Percentiles rank a stretch among this genome's conserved stretches.
These are phyloP conservation scores for Glossosoma conforme DNA, from an alignment of 1,140 invertebrate species.

Conservation along the genomic window DNA sequence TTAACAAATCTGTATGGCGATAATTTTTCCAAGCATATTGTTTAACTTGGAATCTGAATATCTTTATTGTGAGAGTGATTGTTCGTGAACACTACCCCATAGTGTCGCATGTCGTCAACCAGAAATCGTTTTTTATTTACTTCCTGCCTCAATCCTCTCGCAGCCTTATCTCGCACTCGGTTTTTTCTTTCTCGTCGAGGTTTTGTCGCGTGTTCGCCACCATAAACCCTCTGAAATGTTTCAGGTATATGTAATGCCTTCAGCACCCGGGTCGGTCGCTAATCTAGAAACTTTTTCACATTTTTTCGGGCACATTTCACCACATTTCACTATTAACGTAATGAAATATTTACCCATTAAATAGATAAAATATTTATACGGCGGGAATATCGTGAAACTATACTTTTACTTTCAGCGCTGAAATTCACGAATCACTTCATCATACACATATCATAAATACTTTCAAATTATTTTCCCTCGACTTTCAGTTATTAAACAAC, in stretches of 20 bases:
- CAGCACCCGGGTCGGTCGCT: too few species aligned
- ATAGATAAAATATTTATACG: slow-evolving; percentile 13
- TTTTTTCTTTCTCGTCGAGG: background rate
- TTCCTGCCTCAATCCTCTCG: background rate
- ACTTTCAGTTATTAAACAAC: too few species aligned
- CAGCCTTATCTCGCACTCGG: slow-evolving; percentile 3
- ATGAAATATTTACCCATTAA: slow-evolving; percentile 16
- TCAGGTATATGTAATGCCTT: slow-evolving; percentile 9
- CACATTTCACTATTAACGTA: slow-evolving; percentile 10
- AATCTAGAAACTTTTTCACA: slow-evolving; percentile 7
- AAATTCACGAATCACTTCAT: too few species aligned
- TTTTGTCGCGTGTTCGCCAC: slow-evolving; percentile 14
- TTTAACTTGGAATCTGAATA: too few species aligned
- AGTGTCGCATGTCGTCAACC: too few species aligned
- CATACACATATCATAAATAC: too few species aligned
- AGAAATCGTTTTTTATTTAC: slow-evolving; percentile 12
- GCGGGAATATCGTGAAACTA: background rate
- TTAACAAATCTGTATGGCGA: too few species aligned
- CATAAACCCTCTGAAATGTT: slow-evolving; percentile 16
- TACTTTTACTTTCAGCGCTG: too few species aligned
- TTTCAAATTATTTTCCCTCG: too few species aligned
- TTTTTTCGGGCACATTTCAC: slow-evolving; percentile 1
- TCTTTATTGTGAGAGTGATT: too few species aligned
- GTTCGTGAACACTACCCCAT: too few species aligned
- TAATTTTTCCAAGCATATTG: too few species aligned